These are phyloP conservation scores for Drosophila vallismaia DNA, from an alignment of 2,888 invertebrate species.

Conservation along the genomic window DNA sequence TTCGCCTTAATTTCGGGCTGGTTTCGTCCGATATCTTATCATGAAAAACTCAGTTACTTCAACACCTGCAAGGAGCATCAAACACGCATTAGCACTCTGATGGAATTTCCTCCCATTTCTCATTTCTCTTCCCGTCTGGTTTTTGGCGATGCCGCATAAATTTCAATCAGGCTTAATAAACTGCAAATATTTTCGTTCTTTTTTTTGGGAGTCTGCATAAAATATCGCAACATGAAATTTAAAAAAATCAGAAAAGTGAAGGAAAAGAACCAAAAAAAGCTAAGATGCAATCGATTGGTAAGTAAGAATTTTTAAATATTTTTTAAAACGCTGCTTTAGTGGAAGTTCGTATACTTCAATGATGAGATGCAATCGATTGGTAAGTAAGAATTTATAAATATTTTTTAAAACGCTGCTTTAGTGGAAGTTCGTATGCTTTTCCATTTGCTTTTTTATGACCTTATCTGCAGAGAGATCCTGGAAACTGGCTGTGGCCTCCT, in stretches of 20 bases:
- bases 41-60: conserved; percentile 76
- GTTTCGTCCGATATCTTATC: conserved; percentile 66
- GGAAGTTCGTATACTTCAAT: neutral
- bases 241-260: conserved; percentile 32
- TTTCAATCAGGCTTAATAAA: conserved; percentile 75
- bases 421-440: neutral
- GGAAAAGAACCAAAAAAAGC: conserved; percentile 14
- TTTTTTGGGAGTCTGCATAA: conserved; percentile 14
- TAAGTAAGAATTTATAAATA: conserved; percentile 33
- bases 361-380: conserved; percentile 30
- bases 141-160: conserved; percentile 53
- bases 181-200: conserved; percentile 61
- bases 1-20: conserved; percentile 47
- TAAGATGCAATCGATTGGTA: conserved; percentile 24
- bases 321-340: neutral
- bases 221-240: conserved; percentile 44
- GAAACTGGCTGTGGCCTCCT: conserved; percentile 1
- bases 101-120: conserved; percentile 44
- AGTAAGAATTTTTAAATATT: conserved; percentile 35
- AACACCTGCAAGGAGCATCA: conserved; percentile 70
- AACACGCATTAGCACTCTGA: conserved; percentile 74
- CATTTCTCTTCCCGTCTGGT: conserved; percentile 22
- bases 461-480: neutral
- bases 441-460: conserved; percentile 11
- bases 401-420: conserved; percentile 8